Base-by-base conservation (phyloP, 1,140 invertebrate species). In the Chironomus tepperi region DNA sequence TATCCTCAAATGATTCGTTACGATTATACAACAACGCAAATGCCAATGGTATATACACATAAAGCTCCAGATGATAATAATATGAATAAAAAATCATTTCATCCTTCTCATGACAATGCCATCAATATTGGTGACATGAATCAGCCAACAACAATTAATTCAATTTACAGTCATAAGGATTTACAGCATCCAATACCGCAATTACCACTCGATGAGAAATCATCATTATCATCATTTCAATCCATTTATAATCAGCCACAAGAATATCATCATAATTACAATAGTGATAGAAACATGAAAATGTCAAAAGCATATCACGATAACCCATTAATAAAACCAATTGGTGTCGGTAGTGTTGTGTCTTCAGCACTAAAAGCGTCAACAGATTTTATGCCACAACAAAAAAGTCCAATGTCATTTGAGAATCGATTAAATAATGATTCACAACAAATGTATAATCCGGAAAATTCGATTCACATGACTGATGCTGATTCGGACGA, bases 121-220 rank as follows among this genome's bases (percentile, higher is more conserved):
- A 70, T 70, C 65, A 70, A 70, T 70, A 70, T 19, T 70, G 65
- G 19, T 70, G 65, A 70, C n/a, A 70, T 21, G 10, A 19, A 70
- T 70, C n/a, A 18, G 19, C 65, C 65, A 19, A 15, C 65, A 70
- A 70, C 65, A 70, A 70, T 70, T 70, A 70, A 70, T 70, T 70
- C 65, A 70, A 70, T 70, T 70, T 70, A 70, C 65, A 70, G 19
- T 70, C 65, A 21, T 34, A 34, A 1, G 24, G 24, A 34, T 34
- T 34, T 34, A 70, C 65, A 70, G 9, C 65, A 70, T n/a, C 65
- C 18, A 70, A 19, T 18, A 7, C 65, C 65, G 19, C 65, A 70
- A 18, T 70, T 70, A 70, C 19, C 65, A 70, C 16, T 70, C 65
- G 65, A 70, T 70, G 65, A 19, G 18, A 70, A 70, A 70, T 70